Conservation (phyloP, 2,113 vertebrate species). For the Sclerurus mexicanus region DNA sequence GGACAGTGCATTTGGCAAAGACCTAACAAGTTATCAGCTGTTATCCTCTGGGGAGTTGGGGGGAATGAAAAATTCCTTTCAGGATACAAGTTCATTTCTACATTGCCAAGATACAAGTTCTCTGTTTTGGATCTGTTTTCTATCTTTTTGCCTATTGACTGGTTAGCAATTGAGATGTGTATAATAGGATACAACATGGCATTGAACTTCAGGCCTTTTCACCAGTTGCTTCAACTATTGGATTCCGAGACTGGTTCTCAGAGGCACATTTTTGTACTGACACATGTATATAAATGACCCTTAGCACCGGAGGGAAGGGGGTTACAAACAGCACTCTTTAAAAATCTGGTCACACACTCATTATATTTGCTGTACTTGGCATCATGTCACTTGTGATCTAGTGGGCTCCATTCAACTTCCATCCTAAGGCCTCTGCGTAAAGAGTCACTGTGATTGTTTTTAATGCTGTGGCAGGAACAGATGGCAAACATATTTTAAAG, state of each 20-base stretch:
- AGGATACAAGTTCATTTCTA: background rate
- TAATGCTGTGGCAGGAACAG: constrained; percentile 57
- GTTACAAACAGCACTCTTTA: background rate
- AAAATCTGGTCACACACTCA: constrained; percentile 26
- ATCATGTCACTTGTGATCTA: constrained; percentile 64
- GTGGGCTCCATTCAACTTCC: constrained; percentile 51
- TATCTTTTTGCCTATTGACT: background rate
- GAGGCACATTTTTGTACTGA: constrained; percentile 12
- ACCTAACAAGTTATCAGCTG: background rate
- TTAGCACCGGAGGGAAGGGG: constrained; percentile 31
- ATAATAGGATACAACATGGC: background rate
- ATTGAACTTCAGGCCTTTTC: constrained; percentile 25
- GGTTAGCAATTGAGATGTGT: background rate
- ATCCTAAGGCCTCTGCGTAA: constrained; percentile 36
- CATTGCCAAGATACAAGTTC: background rate
- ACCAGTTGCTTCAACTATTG: constrained; percentile 37
- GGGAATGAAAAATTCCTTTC: background rate
- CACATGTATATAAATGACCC: constrained; percentile 43
- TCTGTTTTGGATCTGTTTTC: background rate
- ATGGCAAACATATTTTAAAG: constrained; percentile 61
- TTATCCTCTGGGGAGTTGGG: background rate
- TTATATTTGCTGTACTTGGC: constrained; percentile 53
- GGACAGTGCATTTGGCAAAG: background rate
- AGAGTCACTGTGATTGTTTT: constrained; percentile 33
- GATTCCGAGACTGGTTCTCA: background rate